These are phyloP conservation scores for Phaonia tiefii DNA, from an alignment of 2,888 invertebrate genomes.

Conservation along the genomic window DNA sequence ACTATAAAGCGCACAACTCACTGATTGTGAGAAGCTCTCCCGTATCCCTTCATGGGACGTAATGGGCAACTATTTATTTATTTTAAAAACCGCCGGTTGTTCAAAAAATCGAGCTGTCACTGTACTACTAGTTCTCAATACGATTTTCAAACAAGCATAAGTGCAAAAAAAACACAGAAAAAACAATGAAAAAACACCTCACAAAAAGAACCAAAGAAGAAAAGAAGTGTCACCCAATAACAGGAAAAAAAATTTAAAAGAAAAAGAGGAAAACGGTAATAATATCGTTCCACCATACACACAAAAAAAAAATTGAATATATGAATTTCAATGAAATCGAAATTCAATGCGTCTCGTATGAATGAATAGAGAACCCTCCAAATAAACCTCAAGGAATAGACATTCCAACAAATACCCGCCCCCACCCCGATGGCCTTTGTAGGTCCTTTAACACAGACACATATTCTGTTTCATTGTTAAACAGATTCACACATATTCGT, in stretches of 20 bases:
- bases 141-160: slow-evolving; percentile 3
- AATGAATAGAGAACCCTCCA: slow-evolving; percentile 37
- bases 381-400: slow-evolving; percentile 32
- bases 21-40: no score
- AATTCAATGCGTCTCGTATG: slow-evolving; percentile 57
- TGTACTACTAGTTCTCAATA: slow-evolving; percentile 16
- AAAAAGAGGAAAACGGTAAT: slow-evolving; percentile 1
- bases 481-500: not conserved
- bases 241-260: slow-evolving; percentile 5
- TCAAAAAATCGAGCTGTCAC: no score
- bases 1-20: no score
- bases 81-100: no score
- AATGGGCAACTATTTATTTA: no score
- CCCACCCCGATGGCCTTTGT: not conserved
- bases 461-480: not conserved
- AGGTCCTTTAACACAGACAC: not conserved
- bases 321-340: slow-evolving; percentile 61
- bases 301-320: slow-evolving; percentile 7
- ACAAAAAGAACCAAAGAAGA: slow-evolving; percentile 8
- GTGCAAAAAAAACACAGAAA: slow-evolving; percentile 29
- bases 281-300: slow-evolving; percentile 13
- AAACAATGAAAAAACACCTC: slow-evolving; percentile 1
- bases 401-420: not conserved
- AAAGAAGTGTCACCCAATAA: slow-evolving; percentile 33
- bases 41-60: no score